Evolutionary conservation across 2,888 invertebrate genomes (phyloP), one percentile per base, ranked within the genome.

Genomic region (Drosophila falleni): DNA sequence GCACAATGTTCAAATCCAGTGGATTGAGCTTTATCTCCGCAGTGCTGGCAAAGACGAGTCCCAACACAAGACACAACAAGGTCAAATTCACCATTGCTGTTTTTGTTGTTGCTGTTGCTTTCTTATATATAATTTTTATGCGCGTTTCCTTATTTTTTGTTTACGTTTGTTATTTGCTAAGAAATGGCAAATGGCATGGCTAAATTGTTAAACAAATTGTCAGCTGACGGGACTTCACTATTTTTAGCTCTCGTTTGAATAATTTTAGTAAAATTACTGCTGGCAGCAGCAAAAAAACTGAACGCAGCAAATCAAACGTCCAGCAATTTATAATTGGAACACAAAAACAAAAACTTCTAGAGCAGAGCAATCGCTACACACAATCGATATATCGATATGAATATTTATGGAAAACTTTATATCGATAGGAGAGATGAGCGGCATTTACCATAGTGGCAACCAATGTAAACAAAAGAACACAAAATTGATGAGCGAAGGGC

Each of bases 1-100:
- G 90, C 19, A 91, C 90, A 15, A 92, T 87, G 33, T n/a, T 16
- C 2, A 59, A 4, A 59, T 69, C 53, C 8, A 23, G 16, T n/a
- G 26, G 5, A 23, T 59, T 5, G 35, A 39, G 15, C 33, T 37
- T 39, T 0, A 31, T 8, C 13, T 64, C 8, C 4, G 16, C 26
- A 35, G 67, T 39, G 59, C 50, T 50, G 5, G 37, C 42, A 15
- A 55, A 42, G 60, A 56, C 75, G 6, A 71, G 6, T 8, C 65
- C 29, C 39, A 82, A 41, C 62, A 71, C 50, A n/a, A 65, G 23
- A 6, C 69, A 15, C 59, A 71, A 67, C 71, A 74, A 65, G 58
- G 61, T 59, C 72, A 87, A 49, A 16, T 62, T 58, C 6, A 50
- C 23, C 71, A 75, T 78, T 62, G 67, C 47, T 75, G 15, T 29